phyloP scores from a whole-genome alignment of 2,888 invertebrate species.

The Hylaea fasciaria region DNA sequence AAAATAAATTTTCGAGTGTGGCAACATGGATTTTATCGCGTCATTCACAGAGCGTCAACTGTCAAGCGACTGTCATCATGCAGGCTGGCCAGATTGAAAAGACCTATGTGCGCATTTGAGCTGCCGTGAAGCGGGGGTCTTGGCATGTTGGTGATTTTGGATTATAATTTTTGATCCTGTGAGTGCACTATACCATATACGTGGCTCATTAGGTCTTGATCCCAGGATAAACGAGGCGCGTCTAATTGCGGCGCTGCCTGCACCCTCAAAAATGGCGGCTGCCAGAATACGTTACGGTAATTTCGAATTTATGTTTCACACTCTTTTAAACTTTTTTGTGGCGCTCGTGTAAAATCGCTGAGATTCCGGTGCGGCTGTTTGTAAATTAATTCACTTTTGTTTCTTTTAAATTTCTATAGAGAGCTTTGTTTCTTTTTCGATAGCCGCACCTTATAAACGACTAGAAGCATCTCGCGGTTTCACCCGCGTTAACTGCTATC shows the following conservation, averaged over 20 bases:
- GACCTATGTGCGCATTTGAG: slow-evolving; percentile 35
- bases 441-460: no score
- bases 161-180: slow-evolving; percentile 78
- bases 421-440: no score
- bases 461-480: no score
- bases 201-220: slow-evolving; percentile 81
- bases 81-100: slow-evolving; percentile 43
- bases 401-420: not conserved
- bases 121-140: slow-evolving; percentile 40
- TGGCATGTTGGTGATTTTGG: slow-evolving; percentile 52
- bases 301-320: slow-evolving; percentile 71
- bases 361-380: slow-evolving; percentile 29
- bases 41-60: slow-evolving; percentile 61
- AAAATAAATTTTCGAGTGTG: slow-evolving; percentile 21
- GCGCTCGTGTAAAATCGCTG: slow-evolving; percentile 26
- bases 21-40: slow-evolving; percentile 45
- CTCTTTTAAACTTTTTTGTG: slow-evolving; percentile 60
- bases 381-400: not conserved
- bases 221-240: slow-evolving; percentile 75
- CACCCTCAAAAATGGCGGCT: slow-evolving; percentile 63
- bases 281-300: slow-evolving; percentile 63
- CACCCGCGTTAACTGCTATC: no score
- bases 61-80: slow-evolving; percentile 68
- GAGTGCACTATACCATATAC: slow-evolving; percentile 77
- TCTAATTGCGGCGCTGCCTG: slow-evolving; percentile 71